phyloP scores from a whole-genome alignment of 2,797 vertebrate genomes.

The Gadopsis marmoratus region DNA sequence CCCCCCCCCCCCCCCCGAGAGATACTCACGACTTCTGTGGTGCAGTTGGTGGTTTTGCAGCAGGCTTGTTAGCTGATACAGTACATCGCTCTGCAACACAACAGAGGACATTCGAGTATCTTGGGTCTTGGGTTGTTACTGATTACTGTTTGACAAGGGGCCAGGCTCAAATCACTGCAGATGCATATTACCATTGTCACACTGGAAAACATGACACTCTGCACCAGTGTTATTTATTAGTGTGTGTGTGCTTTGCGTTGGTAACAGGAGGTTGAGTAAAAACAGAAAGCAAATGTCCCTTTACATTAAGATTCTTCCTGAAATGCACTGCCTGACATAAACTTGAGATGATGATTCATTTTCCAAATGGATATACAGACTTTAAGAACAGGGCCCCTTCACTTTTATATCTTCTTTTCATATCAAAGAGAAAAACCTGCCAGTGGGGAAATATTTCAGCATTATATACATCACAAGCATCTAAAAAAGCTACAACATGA shows the following conservation, averaged over 20 bases:
- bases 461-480: constrained; percentile 42
- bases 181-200: constrained; percentile 61
- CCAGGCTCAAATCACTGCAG: constrained; percentile 59
- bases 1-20: too few species aligned
- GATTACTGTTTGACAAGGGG: constrained; percentile 67
- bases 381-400: constrained; percentile 14
- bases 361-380: constrained; percentile 19
- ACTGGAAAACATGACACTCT: constrained; percentile 70
- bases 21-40: constrained; percentile 94
- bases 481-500: constrained; percentile 32
- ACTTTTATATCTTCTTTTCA: constrained; percentile 23
- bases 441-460: constrained; percentile 38
- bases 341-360: constrained; percentile 22
- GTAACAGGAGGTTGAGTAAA: constrained; percentile 26
- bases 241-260: constrained; percentile 27
- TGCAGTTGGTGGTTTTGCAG: constrained; percentile 89
- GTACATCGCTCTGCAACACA: constrained; percentile 92
- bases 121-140: constrained; percentile 55
- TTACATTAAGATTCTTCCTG: constrained; percentile 27
- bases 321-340: constrained; percentile 14
- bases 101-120: constrained; percentile 71
- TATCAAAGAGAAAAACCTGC: constrained; percentile 26
- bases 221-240: constrained; percentile 54
- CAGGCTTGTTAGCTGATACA: constrained; percentile 90
- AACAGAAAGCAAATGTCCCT: constrained; percentile 25